phyloP scores from a whole-genome alignment of 2,113 vertebrate genomes.

The Cryptotis parvus region DNA sequence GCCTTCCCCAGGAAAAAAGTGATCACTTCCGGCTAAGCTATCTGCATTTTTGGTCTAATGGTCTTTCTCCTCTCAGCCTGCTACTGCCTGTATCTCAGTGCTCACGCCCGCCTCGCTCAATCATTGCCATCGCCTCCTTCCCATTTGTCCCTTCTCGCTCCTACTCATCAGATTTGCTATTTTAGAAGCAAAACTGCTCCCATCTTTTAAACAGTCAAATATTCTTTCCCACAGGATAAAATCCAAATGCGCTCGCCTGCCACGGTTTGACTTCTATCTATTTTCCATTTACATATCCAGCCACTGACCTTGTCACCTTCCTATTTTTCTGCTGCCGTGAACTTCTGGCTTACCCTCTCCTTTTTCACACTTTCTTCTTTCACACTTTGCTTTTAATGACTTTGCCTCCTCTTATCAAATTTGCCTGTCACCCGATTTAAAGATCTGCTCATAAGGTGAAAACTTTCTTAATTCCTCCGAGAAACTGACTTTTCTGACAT shows the following conservation, averaged over 20 bases:
- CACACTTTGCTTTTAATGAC: background rate
- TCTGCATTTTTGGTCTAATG: no score
- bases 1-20: background rate
- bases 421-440: background rate
- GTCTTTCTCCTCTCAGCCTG: background rate
- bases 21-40: background rate
- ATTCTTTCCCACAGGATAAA: background rate
- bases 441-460: background rate
- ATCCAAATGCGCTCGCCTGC: background rate
- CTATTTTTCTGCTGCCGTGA: background rate
- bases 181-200: background rate
- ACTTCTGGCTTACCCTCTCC: background rate
- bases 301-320: background rate
- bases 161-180: background rate
- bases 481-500: background rate
- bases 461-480: background rate
- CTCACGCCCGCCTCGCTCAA: background rate
- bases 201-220: background rate
- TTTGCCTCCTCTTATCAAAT: background rate
- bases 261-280: background rate
- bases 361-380: background rate
- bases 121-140: fast-evolving
- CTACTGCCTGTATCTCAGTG: background rate
- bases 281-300: conserved; percentile 31
- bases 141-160: background rate